Evolutionary conservation across 2,888 invertebrate species (phyloP), one percentile per base, ranked within the genome.

Genomic region (Endotricha flammealis): DNA sequence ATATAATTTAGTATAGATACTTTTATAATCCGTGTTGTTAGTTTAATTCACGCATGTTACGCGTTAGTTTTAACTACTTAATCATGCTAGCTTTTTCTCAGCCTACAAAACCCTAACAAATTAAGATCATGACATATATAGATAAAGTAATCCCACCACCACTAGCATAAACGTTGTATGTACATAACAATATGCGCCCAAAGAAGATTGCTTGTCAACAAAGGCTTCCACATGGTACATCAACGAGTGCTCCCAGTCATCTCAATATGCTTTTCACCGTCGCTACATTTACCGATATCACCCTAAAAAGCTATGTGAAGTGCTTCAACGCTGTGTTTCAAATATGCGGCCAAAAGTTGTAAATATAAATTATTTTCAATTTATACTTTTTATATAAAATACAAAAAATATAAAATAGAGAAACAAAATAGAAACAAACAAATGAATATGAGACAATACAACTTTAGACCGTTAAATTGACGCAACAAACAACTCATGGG

Each of bases 401-500:
- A 12, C 3, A 20, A 20, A 12, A 23, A 30, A 12, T 12, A 31
- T 12, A 12, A 12, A 5, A 23, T 9, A 6, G 10, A 8, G 1
- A n/a, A 24, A 12, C 6, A 27, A 4, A 9, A 30, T 22, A 31
- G 20, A 22, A 24, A 13, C 22, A 6, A 28, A 29, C 27, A 39
- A 28, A 39, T n/a, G 33, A 10, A 22, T 24, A 8, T 23, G 29
- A 2, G 6, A 32, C 24, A 13, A 14, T 25, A 14, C 32, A 33
- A 64, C 68, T 71, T 70, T 53, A 63, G 61, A 65, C 55, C 62
- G 59, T 44, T 24, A 46, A 36, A 44, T 42, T 53, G 42, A 50
- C 62, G 62, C 62, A 64, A 57, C 64, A 73, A 70, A 67, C 62
- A 64, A 66, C 49, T 64, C 68, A 68, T 63, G 65, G 67, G 57